Conservation (phyloP, 2,888 invertebrate genomes). For the Cerceris ruficornis region DNA sequence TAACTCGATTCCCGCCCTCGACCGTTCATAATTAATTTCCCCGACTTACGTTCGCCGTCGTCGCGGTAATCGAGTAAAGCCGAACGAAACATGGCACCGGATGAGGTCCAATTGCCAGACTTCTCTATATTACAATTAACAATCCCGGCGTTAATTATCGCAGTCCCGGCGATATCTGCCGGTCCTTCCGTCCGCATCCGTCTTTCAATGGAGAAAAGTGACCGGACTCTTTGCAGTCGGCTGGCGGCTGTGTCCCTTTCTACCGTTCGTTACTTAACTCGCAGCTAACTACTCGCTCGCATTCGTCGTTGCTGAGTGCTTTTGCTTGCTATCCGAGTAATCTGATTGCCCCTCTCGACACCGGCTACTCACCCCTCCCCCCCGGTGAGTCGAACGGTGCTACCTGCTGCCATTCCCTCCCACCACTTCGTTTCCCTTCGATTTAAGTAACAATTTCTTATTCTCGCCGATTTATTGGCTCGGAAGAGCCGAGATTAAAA, state of each 20-base stretch:
- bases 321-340: slow-evolving; percentile 44
- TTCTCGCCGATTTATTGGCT: slow-evolving; percentile 36
- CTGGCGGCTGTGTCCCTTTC: neutral
- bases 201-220: neutral
- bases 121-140: slow-evolving; percentile 8
- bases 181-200: neutral
- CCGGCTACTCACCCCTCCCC: slow-evolving; percentile 19
- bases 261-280: slow-evolving; percentile 43
- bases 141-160: neutral
- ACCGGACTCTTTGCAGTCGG: slow-evolving; percentile 6
- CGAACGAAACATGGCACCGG: neutral
- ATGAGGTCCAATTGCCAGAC: neutral
- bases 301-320: slow-evolving; percentile 46
- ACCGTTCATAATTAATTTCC: neutral
- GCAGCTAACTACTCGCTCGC: slow-evolving; percentile 40
- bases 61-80: neutral
- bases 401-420: slow-evolving; percentile 2
- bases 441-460: slow-evolving; percentile 38
- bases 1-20: neutral
- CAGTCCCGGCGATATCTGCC: neutral
- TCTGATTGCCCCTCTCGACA: slow-evolving; percentile 46
- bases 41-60: neutral
- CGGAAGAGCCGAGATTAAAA: slow-evolving; percentile 16
- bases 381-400: slow-evolving; percentile 13
- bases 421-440: neutral